Evolutionary conservation across 2,888 invertebrate genomes (phyloP).

Genomic region (Cantharis nigra): DNA sequence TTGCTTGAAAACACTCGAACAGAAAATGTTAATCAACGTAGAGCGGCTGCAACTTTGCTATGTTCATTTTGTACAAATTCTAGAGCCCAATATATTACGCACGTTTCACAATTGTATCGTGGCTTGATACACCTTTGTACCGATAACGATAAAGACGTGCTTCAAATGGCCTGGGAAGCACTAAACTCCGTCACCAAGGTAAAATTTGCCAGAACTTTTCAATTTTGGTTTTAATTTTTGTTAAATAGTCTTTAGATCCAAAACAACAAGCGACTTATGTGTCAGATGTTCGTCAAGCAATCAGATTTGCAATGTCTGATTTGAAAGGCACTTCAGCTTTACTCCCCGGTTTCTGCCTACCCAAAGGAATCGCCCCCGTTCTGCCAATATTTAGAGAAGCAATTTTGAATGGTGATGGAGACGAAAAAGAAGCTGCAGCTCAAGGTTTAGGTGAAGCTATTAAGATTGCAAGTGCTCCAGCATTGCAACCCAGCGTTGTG

Average conservation of each 20-base stretch:
- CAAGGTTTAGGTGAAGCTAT: conserved; percentile 84
- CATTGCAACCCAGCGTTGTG: conserved; percentile 93
- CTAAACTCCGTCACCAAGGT: conserved; percentile 85
- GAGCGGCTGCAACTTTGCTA: conserved; percentile 84
- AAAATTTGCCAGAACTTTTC: conserved; percentile 9
- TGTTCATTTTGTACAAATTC: conserved; percentile 90
- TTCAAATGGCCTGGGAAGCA: conserved; percentile 90
- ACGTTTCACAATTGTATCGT: conserved; percentile 85
- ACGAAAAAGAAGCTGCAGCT: conserved; percentile 94
- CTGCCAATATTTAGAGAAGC: conserved; percentile 95
- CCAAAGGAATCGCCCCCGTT: conserved; percentile 89
- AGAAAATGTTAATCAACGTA: conserved; percentile 66
- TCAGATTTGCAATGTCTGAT: conserved; percentile 88
- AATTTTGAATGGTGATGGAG: conserved; percentile 91
- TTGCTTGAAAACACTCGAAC: conserved; percentile 77
- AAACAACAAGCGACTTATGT: conserved; percentile 86
- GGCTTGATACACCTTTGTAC: conserved; percentile 86
- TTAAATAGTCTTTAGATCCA: conserved; percentile 72
- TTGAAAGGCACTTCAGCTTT: conserved; percentile 72
- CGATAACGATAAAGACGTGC: conserved; percentile 77
- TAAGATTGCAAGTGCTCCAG: conserved; percentile 79
- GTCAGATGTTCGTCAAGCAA: conserved; percentile 87
- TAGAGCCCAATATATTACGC: conserved; percentile 83
- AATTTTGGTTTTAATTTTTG: conserved; percentile 22
- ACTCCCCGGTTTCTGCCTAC: conserved; percentile 90